A percentile compares a stretch with the other conserved stretches of the same genome.
phyloP scores from a whole-genome alignment of 2,797 vertebrate genomes.

The Macrochelys suwanniensis region DNA sequence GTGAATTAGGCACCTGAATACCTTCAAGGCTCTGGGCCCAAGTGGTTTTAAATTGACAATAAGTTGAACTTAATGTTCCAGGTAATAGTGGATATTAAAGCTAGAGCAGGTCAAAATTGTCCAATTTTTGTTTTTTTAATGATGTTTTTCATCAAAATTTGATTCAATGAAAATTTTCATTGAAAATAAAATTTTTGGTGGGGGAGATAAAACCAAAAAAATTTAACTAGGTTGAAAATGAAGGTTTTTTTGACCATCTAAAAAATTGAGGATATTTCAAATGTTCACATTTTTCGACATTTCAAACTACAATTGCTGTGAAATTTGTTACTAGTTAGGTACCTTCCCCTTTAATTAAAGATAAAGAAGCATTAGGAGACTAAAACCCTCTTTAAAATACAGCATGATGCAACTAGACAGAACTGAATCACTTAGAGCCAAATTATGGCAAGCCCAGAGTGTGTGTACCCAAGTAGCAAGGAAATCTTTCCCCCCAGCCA shows the following conservation, averaged over 20 bases:
- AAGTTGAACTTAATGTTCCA: not conserved
- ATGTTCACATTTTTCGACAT: not conserved
- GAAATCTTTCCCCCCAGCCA: not conserved
- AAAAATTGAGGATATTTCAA: not conserved
- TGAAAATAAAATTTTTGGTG: not conserved
- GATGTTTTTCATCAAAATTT: not conserved
- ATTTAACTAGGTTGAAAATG: too few relatives aligned
- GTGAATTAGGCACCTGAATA: not conserved
- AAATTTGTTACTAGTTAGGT: not conserved
- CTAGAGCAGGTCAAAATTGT: not conserved
- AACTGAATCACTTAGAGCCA: not conserved
- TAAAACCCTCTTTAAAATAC: not conserved
- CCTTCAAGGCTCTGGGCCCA: not conserved
- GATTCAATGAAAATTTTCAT: not conserved
- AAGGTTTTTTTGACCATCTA: not conserved
- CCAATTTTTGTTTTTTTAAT: not conserved
- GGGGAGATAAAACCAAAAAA: not conserved
- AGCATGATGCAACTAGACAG: fast-evolving
- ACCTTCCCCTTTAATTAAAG: not conserved
- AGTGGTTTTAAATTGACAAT: too few relatives aligned
- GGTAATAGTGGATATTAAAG: not conserved
- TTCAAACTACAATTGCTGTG: not conserved
- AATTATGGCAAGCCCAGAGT: not conserved
- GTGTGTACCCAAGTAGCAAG: not conserved
- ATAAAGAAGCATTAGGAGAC: not conserved